Conservation (phyloP, 2,888 invertebrate genomes). For the Microctonus brassicae region DNA sequence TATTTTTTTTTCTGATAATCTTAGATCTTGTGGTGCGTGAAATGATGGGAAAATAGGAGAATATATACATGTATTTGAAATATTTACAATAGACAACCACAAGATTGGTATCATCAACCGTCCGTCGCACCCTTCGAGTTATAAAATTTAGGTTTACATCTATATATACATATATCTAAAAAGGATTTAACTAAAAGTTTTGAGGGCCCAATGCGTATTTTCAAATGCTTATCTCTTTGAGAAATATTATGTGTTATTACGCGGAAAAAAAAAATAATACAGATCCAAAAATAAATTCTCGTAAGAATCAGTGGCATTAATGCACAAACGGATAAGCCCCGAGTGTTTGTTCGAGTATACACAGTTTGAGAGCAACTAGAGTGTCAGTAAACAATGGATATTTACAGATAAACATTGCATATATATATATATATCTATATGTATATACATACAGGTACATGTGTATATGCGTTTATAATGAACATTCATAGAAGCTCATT, state of each 20-base stretch:
- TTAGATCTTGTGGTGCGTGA: too few relatives aligned
- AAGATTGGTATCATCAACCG: constrained; percentile 35
- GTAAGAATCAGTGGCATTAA: constrained; percentile 25
- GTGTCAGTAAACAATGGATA: constrained; percentile 48
- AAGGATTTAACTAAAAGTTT: not conserved
- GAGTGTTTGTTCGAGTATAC: constrained; percentile 47
- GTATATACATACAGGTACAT: too few relatives aligned
- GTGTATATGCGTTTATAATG: too few relatives aligned
- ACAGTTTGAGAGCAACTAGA: constrained; percentile 48
- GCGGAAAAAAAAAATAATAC: constrained; percentile 6
- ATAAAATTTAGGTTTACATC: not conserved
- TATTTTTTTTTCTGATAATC: too few relatives aligned
- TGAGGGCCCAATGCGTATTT: not conserved
- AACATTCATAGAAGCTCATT: not conserved
- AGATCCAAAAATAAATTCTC: not conserved
- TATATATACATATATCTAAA: not conserved
- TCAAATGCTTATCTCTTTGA: not conserved
- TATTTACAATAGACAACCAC: constrained; percentile 44
- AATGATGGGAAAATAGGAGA: too few relatives aligned
- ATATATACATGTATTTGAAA: constrained; percentile 40
- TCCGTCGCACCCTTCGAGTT: not conserved
- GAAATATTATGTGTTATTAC: not conserved
- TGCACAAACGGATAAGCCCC: constrained; percentile 45
- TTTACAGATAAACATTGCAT: constrained; percentile 47
- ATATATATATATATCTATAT: not conserved